phyloP scores from a whole-genome alignment of 2,113 vertebrate species.

The Donacobius atricapilla region DNA sequence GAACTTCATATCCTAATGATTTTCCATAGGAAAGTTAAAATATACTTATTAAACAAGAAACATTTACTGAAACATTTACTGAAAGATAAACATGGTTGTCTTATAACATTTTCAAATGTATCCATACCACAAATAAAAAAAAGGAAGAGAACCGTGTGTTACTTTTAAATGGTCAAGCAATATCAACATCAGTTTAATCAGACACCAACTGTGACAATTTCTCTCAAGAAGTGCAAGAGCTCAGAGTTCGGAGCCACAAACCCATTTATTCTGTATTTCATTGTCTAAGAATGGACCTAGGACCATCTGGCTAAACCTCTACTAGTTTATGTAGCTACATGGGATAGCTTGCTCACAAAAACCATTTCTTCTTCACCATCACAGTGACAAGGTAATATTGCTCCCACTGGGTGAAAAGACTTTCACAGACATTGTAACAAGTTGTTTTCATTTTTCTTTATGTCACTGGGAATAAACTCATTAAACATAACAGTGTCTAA shows the following conservation, averaged over 20 bases:
- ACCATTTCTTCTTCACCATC: neutral
- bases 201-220: neutral
- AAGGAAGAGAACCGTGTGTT: neutral
- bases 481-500: neutral
- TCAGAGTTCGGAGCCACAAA: neutral
- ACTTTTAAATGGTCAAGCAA: neutral
- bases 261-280: neutral
- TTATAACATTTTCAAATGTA: neutral
- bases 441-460: neutral
- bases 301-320: neutral
- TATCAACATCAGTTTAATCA: neutral
- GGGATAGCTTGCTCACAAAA: neutral
- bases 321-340: too few species aligned
- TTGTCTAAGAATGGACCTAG: neutral
- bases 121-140: neutral
- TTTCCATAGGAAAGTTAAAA: neutral
- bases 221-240: neutral
- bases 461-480: neutral
- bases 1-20: neutral
- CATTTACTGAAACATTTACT: neutral
- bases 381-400: neutral
- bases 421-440: neutral
- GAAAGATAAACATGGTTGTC: neutral
- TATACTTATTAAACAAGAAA: neutral
- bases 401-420: neutral